Conservation (phyloP, 2,888 invertebrate genomes). For the Melanargia galathea region DNA sequence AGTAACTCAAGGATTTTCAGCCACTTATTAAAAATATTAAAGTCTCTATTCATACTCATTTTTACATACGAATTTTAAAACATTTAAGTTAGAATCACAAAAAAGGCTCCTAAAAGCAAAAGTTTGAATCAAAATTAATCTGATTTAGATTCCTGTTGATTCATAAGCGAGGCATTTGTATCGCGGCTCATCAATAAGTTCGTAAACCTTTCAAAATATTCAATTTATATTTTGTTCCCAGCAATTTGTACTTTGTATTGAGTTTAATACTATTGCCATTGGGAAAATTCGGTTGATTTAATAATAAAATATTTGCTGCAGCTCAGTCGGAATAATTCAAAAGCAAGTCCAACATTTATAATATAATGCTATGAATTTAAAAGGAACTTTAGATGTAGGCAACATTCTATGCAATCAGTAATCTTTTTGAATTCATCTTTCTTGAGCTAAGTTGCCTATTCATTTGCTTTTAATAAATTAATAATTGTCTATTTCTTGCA, state of each 20-base stretch:
- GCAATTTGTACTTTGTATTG: conserved; percentile 7
- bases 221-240: neutral
- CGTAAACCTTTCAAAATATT: conserved; percentile 5
- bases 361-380: neutral
- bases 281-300: neutral
- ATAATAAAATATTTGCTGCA: neutral
- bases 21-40: too few species aligned
- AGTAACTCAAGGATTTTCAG: too few species aligned
- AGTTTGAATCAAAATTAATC: too few species aligned
- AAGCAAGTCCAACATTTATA: neutral
- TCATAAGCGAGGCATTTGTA: neutral
- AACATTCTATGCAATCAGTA: conserved; percentile 6
- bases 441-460: neutral
- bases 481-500: too few species aligned
- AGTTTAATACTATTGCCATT: conserved; percentile 10
- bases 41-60: too few species aligned
- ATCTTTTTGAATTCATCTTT: neutral
- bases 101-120: too few species aligned
- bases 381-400: neutral
- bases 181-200: neutral
- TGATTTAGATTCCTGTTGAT: too few species aligned
- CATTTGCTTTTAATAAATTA: neutral
- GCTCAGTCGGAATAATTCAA: conserved; percentile 1
- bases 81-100: too few species aligned
- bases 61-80: too few species aligned